Percentiles rank a stretch among this genome's conserved stretches.
phyloP scores from a whole-genome alignment of 2,113 vertebrate genomes.

The Zosterops pallidus region DNA sequence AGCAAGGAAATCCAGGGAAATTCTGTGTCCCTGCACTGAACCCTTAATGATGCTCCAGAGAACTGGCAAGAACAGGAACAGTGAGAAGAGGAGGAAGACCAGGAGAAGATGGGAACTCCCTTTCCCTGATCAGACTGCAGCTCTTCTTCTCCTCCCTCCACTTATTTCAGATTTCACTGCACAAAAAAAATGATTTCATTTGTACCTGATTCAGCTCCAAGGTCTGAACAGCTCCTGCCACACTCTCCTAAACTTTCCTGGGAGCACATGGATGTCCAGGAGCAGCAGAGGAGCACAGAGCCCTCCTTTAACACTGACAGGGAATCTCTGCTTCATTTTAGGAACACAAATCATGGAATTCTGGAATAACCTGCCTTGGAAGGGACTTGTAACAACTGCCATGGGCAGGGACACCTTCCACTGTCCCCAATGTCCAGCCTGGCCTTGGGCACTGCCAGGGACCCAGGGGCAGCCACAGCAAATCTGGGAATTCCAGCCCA shows the following conservation, averaged over 20 bases:
- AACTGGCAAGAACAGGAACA: background rate
- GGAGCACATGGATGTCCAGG: background rate
- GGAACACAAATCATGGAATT: background rate
- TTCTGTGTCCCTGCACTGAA: background rate
- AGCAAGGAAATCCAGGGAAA: background rate
- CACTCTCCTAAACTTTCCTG: background rate
- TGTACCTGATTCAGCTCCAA: background rate
- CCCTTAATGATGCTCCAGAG: background rate
- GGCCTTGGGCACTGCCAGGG: background rate
- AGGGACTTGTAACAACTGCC: background rate
- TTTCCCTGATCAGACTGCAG: rapidly evolving
- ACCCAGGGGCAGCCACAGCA: background rate
- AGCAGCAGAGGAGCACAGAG: background rate
- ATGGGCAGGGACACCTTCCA: background rate
- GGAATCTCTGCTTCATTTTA: background rate
- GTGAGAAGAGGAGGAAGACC: background rate
- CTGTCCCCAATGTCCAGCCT: rapidly evolving
- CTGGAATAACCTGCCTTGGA: background rate
- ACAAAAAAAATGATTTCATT: rapidly evolving
- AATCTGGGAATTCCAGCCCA: rapidly evolving
- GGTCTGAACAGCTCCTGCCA: background rate
- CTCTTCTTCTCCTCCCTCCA: rapidly evolving
- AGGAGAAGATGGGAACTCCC: background rate
- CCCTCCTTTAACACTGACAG: background rate
- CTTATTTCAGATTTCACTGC: background rate